Base-by-base conservation (phyloP, 2,888 invertebrate species). In the Elmis aenea region DNA sequence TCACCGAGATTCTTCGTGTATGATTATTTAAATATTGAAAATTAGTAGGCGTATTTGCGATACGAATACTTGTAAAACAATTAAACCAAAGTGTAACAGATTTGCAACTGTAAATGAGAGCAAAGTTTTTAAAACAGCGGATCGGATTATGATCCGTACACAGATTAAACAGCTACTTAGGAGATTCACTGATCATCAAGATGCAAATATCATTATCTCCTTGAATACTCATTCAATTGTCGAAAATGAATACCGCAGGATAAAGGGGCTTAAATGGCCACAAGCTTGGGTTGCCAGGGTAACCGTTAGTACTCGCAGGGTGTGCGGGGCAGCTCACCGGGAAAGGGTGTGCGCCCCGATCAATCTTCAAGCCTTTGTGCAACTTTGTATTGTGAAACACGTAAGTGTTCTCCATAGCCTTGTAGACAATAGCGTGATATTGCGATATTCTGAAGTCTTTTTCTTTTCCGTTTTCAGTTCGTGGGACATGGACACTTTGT, bases 141-240 rank as follows among this genome's bases (percentile, higher is more conserved):
- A n/a, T n/a, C n/a, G n/a, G n/a, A 31, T 39, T 25, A 13, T 34
- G 33, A 33, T 33, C 12, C 14, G 24, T 21, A 42, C 46, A 43
- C 44, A 46, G 50, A 54, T 52, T 58, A 56, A 50, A 46, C 52
- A 48, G 51, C 57, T 55, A 56, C 59, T 58, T 57, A 58, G 52
- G 53, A 54, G 50, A 50, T 20, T 36, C 28, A 33, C 38, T 26
- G 58, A 64, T 63, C 59, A 62, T 62, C 63, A 63, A 56, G 59
- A 64, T 64, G 64, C 64, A 64, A 64, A 64, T 64, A 63, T 62
- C 63, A 64, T 64, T 63, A 64, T 64, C 64, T 62, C 58, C 63
- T 62, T 54, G 64, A 63, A 61, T 63, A 64, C 59, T 64, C 62
- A 64, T 64, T 64, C 64, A 64, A 64, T 64, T 64, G 64, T 64